Conservation (phyloP, 2,888 invertebrate genomes). For the Caenorhabditis sulstoni region DNA sequence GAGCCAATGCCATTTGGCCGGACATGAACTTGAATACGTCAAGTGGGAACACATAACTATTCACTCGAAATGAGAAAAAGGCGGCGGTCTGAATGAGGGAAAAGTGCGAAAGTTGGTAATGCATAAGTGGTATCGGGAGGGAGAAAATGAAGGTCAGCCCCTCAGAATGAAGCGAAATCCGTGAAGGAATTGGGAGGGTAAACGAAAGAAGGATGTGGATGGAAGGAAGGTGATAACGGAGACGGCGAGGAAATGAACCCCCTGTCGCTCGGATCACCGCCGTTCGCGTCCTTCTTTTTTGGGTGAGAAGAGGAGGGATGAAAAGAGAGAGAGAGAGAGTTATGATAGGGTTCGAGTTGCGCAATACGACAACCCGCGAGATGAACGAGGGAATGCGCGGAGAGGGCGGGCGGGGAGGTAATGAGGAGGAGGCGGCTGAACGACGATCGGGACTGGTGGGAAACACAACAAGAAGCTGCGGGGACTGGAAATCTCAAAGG, state of each 20-base stretch:
- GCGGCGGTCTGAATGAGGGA: conserved; percentile 5
- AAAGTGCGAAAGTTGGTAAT: conserved; percentile 49
- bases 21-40: conserved; percentile 51
- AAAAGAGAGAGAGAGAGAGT: conserved; percentile 20
- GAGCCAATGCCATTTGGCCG: background rate
- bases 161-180: conserved; percentile 32
- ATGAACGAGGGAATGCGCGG: conserved; percentile 39
- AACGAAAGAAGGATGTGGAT: conserved; percentile 3
- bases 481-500: too few relatives aligned
- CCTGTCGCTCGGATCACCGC: conserved; percentile 12
- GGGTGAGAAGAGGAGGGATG: conserved; percentile 12
- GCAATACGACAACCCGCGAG: conserved; percentile 59
- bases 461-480: conserved; percentile 5
- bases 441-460: background rate
- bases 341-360: conserved; percentile 57
- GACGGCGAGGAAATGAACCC: conserved; percentile 43
- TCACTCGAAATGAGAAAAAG: conserved; percentile 7
- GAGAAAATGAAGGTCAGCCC: conserved; percentile 39
- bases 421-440: conserved; percentile 9
- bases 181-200: conserved; percentile 2
- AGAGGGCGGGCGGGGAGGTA: conserved; percentile 13
- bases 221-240: conserved; percentile 45
- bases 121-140: conserved; percentile 40
- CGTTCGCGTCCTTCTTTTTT: conserved; percentile 32
- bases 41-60: conserved; percentile 41